Percentiles rank a stretch among this genome's conserved stretches.
These are phyloP conservation scores for Drosophila lacertosa DNA, from an alignment of 1,140 invertebrate species.

Conservation along the genomic window DNA sequence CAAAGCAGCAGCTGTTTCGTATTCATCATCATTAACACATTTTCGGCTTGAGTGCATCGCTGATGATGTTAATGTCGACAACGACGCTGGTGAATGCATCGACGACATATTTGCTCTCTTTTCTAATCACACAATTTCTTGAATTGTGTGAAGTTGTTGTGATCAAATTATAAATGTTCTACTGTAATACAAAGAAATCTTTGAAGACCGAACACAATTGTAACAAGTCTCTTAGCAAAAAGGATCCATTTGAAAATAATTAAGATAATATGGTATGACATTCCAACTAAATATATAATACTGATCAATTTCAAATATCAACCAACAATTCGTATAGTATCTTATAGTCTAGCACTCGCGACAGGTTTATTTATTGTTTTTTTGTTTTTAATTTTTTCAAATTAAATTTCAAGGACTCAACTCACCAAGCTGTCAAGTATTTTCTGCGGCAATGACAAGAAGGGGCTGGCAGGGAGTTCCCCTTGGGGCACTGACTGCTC, in stretches of 20 bases:
- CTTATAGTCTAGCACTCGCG: background rate
- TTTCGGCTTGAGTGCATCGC: conserved; percentile 73
- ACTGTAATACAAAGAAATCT: no score
- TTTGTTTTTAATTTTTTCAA: conserved; percentile 19
- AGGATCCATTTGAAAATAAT: no score
- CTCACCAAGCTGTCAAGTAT: background rate
- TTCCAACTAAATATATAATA: no score
- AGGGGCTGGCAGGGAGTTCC: background rate
- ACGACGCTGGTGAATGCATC: conserved; percentile 21
- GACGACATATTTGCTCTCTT: conserved; percentile 15
- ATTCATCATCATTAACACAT: conserved; percentile 80
- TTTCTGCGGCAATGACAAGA: background rate
- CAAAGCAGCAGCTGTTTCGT: conserved; percentile 58
- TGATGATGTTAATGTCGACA: conserved; percentile 43
- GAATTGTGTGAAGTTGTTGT: background rate
- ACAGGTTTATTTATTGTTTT: background rate
- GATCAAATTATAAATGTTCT: no score
- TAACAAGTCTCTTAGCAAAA: no score
- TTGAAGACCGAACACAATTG: no score
- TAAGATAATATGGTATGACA: no score
- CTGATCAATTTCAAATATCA: no score
- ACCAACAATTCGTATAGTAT: background rate
- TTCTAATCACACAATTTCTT: conserved; percentile 44
- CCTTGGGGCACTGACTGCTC: conserved; percentile 2
- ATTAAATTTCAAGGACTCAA: conserved; percentile 53